Evolutionary conservation across 2,797 vertebrate species (phyloP).

Genomic region (Gymnothorax reevesii): DNA sequence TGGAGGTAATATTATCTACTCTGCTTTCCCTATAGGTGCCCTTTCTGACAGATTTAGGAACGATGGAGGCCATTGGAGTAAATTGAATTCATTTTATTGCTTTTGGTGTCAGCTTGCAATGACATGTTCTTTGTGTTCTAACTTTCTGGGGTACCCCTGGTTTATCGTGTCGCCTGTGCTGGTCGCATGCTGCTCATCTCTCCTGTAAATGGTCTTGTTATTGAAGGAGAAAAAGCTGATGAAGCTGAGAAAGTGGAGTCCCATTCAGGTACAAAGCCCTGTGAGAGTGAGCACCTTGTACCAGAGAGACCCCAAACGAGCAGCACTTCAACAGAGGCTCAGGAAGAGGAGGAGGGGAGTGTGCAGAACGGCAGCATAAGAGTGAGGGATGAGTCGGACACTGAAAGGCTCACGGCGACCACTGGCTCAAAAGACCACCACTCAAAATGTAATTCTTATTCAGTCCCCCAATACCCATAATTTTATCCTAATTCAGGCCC

Average conservation of each 20-base stretch:
- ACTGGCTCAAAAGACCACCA: conserved; percentile 45
- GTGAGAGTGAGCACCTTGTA: conserved; percentile 21
- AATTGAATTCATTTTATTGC: too few relatives aligned
- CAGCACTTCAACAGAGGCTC: conserved; percentile 6
- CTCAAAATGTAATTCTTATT: conserved; percentile 71
- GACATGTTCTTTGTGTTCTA: too few relatives aligned
- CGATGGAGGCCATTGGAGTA: background rate
- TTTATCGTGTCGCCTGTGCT: background rate
- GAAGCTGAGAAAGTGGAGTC: background rate
- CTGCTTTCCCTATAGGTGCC: too few relatives aligned
- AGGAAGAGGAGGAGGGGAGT: conserved; percentile 36
- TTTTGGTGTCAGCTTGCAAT: too few relatives aligned
- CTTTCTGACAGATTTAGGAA: background rate
- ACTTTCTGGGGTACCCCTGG: too few relatives aligned
- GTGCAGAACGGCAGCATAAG: conserved; percentile 36
- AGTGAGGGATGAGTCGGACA: conserved; percentile 40
- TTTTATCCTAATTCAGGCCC: too few relatives aligned
- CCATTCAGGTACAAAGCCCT: background rate
- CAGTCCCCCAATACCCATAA: background rate
- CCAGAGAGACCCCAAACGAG: conserved; percentile 32
- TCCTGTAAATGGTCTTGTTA: conserved; percentile 3
- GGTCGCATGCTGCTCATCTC: background rate
- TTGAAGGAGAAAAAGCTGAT: conserved; percentile 12
- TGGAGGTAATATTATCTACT: conserved; percentile 38
- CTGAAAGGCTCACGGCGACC: conserved; percentile 31